These are phyloP conservation scores for Gobius niger DNA, from an alignment of 2,113 vertebrate species.

Conservation along the genomic window DNA sequence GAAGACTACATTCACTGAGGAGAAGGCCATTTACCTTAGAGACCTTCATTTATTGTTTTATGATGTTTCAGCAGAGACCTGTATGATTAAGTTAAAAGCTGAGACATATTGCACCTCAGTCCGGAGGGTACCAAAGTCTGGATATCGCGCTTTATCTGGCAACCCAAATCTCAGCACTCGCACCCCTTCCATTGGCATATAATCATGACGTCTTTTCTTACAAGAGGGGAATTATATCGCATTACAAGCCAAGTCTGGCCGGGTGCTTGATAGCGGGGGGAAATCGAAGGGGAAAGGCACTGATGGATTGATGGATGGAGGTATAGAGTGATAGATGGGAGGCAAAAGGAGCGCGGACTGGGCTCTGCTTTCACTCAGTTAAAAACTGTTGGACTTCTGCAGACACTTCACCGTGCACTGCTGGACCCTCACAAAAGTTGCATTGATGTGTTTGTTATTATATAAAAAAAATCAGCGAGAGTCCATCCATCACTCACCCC, in stretches of 20 bases:
- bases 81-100: conserved; percentile 55
- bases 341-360: conserved; percentile 31
- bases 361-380: conserved; percentile 31
- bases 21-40: conserved; percentile 26
- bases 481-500: conserved; percentile 53
- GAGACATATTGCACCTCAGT: conserved; percentile 54
- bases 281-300: conserved; percentile 36
- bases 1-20: conserved; percentile 16
- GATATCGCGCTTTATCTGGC: conserved; percentile 45
- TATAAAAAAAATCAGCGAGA: not conserved
- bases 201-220: conserved; percentile 35
- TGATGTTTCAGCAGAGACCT: conserved; percentile 44
- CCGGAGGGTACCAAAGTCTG: conserved; percentile 47
- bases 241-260: conserved; percentile 36
- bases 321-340: conserved; percentile 52
- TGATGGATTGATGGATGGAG: conserved; percentile 61
- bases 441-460: conserved; percentile 13
- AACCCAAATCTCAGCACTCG: conserved; percentile 35
- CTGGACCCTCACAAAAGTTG: conserved; percentile 10
- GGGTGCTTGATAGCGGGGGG: conserved; percentile 41
- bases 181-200: conserved; percentile 37
- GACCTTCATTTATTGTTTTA: conserved; percentile 23
- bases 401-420: conserved; percentile 22
- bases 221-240: conserved; percentile 53
- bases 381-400: conserved; percentile 17